Percentiles rank a stretch among this genome's conserved stretches.
phyloP scores from a whole-genome alignment of 1,140 invertebrate species.

The Myzus persicae region DNA sequence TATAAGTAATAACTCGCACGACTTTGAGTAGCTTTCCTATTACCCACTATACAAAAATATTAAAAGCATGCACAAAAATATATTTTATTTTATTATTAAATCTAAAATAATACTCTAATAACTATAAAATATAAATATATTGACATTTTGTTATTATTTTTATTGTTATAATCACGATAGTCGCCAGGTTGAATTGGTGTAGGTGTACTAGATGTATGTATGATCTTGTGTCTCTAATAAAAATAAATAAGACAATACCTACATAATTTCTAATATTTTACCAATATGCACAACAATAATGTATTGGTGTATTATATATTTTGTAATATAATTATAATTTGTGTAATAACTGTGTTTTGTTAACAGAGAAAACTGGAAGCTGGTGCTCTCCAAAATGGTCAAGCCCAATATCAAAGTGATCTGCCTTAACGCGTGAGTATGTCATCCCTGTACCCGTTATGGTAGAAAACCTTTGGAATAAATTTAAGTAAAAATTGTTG shows the following conservation, averaged over 20 bases:
- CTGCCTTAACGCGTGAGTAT: conserved; percentile 40
- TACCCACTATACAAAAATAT: too few relatives aligned
- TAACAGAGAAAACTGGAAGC: conserved; percentile 40
- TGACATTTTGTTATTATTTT: background rate
- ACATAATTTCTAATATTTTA: background rate
- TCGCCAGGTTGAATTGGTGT: background rate
- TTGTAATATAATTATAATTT: background rate
- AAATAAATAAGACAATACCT: background rate
- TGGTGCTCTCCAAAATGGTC: background rate
- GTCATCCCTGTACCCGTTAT: background rate
- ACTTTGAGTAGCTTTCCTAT: too few relatives aligned
- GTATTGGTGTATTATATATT: too few relatives aligned
- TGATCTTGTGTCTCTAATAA: background rate
- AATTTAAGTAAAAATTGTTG: background rate
- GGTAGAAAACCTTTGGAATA: background rate
- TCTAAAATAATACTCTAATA: too few relatives aligned
- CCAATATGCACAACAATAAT: background rate
- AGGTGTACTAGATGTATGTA: background rate
- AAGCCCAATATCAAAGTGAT: conserved; percentile 48
- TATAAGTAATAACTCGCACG: too few relatives aligned
- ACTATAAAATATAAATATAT: background rate
- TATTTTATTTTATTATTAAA: too few relatives aligned
- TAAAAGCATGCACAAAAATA: too few relatives aligned
- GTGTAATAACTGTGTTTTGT: background rate
- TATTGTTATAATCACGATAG: background rate